phyloP scores from a whole-genome alignment of 2,113 vertebrate genomes.

The Sorex fumeus region DNA sequence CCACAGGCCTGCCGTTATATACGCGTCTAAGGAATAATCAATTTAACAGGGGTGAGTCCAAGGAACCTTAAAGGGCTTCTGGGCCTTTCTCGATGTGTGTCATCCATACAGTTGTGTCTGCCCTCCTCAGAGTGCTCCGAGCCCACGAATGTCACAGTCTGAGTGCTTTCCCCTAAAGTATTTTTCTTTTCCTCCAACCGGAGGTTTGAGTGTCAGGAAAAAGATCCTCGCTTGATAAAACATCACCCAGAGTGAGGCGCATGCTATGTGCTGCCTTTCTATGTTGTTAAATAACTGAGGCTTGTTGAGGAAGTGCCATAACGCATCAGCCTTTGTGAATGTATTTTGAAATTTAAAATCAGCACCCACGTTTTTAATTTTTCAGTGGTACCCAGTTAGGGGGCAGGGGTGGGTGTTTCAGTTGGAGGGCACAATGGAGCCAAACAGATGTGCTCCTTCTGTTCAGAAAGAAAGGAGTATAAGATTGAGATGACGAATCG shows the following conservation, averaged over 20 bases:
- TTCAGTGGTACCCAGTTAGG: background rate
- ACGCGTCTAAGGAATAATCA: slow-evolving; percentile 71
- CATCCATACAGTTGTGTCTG: background rate
- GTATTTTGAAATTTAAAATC: slow-evolving; percentile 39
- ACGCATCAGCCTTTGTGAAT: background rate
- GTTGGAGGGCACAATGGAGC: background rate
- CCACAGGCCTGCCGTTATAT: background rate
- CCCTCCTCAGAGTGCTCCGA: slow-evolving; percentile 40
- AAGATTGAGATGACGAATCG: background rate
- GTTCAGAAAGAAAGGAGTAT: background rate
- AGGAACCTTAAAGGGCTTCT: background rate
- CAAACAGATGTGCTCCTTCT: background rate
- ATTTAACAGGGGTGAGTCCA: slow-evolving; percentile 80
- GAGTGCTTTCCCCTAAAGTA: slow-evolving; percentile 32
- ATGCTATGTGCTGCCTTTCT: slow-evolving; percentile 25
- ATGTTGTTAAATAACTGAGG: background rate
- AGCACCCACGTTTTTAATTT: slow-evolving; percentile 23
- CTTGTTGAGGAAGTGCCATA: background rate
- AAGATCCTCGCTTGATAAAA: slow-evolving; percentile 39
- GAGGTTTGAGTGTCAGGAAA: slow-evolving; percentile 61
- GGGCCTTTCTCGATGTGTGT: background rate
- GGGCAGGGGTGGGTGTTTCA: background rate
- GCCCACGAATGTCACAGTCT: background rate
- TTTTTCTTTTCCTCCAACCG: slow-evolving; percentile 46
- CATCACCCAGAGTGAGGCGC: slow-evolving; percentile 33